phyloP scores from a whole-genome alignment of 1,140 invertebrate genomes.

The Batillaria attramentaria region DNA sequence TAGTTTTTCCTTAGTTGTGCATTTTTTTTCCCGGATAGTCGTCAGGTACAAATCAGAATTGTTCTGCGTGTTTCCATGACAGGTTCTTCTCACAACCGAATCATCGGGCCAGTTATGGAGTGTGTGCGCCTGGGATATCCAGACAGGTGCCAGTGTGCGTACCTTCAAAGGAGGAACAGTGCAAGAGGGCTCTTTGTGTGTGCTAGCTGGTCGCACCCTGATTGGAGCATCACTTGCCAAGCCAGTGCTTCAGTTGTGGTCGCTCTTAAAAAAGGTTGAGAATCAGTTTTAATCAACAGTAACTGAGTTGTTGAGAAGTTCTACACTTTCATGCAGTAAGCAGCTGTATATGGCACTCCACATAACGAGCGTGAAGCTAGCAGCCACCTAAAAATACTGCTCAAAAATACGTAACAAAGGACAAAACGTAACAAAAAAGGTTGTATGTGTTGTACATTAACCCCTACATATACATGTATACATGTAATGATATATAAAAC shows the following conservation, averaged over 20 bases:
- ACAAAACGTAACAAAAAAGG: not conserved
- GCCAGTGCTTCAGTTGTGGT: slow-evolving; percentile 26
- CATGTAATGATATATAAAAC: too few species aligned
- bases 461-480: too few species aligned
- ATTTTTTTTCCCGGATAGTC: too few species aligned
- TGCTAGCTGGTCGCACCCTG: slow-evolving; percentile 10
- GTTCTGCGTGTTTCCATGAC: too few species aligned
- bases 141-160: not conserved
- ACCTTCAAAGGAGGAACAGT: slow-evolving; percentile 18
- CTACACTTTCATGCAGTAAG: not conserved
- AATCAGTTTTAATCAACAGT: not conserved
- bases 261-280: slow-evolving; percentile 16
- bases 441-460: not conserved
- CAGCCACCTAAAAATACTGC: not conserved
- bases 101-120: slow-evolving; percentile 13
- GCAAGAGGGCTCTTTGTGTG: not conserved
- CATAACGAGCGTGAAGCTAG: not conserved
- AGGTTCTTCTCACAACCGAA: slow-evolving; percentile 12
- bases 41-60: too few species aligned
- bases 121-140: not conserved
- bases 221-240: slow-evolving; percentile 7
- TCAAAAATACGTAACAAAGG: not conserved
- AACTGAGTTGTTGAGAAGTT: not conserved
- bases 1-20: too few species aligned
- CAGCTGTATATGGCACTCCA: not conserved